These are phyloP conservation scores for Sabellastarte sp. DNA, from an alignment of 2,888 invertebrate species.

Conservation along the genomic window DNA sequence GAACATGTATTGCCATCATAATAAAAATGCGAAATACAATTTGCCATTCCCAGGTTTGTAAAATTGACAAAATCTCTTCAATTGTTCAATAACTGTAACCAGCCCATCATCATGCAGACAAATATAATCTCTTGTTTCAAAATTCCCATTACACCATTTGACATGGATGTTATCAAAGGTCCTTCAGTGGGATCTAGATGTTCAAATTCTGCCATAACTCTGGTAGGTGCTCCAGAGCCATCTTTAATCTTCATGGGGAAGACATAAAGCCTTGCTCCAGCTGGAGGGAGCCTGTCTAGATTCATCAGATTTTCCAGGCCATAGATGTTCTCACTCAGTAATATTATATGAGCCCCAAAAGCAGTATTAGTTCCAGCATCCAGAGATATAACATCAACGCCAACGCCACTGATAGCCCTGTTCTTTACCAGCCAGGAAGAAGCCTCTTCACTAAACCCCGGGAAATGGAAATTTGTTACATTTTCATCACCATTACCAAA, in stretches of 20 bases:
- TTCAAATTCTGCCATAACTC: background rate
- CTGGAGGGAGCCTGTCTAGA: background rate
- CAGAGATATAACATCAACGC: background rate
- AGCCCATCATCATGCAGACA: no score
- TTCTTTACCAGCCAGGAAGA: constrained; percentile 1
- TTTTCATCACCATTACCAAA: constrained; percentile 6
- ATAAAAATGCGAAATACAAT: no score
- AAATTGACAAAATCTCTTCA: no score
- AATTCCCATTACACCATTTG: no score
- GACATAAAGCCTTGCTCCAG: constrained; percentile 1
- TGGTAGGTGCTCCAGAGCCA: background rate
- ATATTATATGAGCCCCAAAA: background rate
- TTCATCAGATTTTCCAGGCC: constrained; percentile 3
- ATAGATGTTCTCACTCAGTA: background rate
- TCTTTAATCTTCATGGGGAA: constrained; percentile 4
- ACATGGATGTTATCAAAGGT: no score
- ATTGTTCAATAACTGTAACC: no score
- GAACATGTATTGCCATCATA: no score
- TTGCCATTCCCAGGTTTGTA: no score
- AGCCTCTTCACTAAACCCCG: constrained; percentile 7
- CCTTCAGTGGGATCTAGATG: no score
- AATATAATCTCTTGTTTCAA: no score
- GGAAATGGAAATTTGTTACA: constrained; percentile 4
- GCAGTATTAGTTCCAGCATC: background rate
- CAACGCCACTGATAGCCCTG: background rate